Base-by-base conservation (phyloP, 2,888 invertebrate genomes). In the Gymnoscelis rufifasciata region DNA sequence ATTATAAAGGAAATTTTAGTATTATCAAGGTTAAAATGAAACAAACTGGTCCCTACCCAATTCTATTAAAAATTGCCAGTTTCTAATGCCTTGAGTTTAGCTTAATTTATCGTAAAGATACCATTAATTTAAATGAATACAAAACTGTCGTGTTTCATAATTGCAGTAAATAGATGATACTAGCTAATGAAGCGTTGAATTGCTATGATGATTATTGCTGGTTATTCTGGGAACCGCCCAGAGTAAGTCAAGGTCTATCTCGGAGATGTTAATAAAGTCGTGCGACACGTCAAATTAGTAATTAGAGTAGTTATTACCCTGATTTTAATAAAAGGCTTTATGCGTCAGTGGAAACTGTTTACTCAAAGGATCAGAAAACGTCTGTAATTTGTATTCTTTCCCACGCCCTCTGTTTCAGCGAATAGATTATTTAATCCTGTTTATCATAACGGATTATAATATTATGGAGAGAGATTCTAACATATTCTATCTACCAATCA, bases 231-330 rank as follows among this genome's bases (percentile, higher is more conserved):
- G 72, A 74, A 78, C 67, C 70, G 66, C 71, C 72, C 64, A 63
- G 63, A 80, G 74, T 80, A 69, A 81, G 81, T 74, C 80, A 83
- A 83, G 83, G 82, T 42, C 47, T 35, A 29, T 56, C 65, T 62
- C 60, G 70, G 65, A 71, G 71, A 78, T 74, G 74, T 60, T 64
- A 68, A 74, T 60, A 61, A 57, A 64, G 69, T 78, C 79, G 76
- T 82, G 82, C 72, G 64, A 71, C 79, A 81, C 74, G 77, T 68
- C 61, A 54, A 62, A 59, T 39, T 45, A 43, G 48, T 45, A 49
- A 50, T 51, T 51, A 33, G 13, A 47, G 43, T 47, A 47, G 33
- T 54, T 44, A 56, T 54, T 41, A 53, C 51, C 44, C 38, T 41
- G 43, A 45, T 54, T 39, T 40, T 46, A 19, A 19, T 19, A 19